Conservation (phyloP, 2,797 vertebrate species). For the Loriculus beryllinus region DNA sequence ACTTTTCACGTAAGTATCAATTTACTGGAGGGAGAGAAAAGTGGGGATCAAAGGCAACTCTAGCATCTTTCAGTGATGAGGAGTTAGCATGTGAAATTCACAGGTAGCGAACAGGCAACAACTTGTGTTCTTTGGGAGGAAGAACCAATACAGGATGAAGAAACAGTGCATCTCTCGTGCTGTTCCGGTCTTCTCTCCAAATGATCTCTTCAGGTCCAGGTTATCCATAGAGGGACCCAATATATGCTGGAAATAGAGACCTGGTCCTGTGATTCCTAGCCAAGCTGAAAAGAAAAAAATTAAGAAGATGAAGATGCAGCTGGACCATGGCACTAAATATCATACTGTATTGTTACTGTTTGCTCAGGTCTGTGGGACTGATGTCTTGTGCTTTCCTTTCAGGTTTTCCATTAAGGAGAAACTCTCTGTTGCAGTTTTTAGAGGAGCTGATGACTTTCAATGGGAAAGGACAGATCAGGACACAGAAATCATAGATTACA, state of each 20-base stretch:
- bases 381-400: not conserved
- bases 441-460: not conserved
- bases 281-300: not conserved
- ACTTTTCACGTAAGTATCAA: not conserved
- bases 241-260: not conserved
- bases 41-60: not conserved
- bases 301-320: not conserved
- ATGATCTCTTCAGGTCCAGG: not conserved
- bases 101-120: not conserved
- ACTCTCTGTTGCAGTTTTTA: accelerated
- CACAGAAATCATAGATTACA: conserved; percentile 10
- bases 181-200: not conserved
- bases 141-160: not conserved
- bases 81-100: not conserved
- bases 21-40: not conserved
- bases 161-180: accelerated
- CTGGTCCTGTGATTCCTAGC: not conserved
- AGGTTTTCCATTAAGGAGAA: not conserved
- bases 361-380: not conserved
- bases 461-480: conserved; percentile 15
- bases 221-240: not conserved
- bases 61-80: not conserved
- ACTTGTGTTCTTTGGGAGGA: not conserved
- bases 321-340: not conserved
- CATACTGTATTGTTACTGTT: not conserved